Conservation (phyloP, 2,113 vertebrate genomes). For the Centropus unirufus region DNA sequence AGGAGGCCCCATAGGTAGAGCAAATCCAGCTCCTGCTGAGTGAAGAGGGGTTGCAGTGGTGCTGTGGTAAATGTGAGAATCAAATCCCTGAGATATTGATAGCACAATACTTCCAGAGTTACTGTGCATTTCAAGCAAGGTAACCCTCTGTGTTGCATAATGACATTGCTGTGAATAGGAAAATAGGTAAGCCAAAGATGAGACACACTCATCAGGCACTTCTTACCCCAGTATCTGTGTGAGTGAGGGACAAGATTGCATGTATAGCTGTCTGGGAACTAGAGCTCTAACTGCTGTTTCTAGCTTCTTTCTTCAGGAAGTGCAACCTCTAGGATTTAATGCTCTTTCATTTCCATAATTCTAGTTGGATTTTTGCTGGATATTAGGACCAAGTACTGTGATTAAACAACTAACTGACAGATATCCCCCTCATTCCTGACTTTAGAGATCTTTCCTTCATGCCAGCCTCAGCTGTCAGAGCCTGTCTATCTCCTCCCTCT, state of each 20-base stretch:
- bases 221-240: not conserved
- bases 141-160: not conserved
- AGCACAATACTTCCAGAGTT: not conserved
- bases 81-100: not conserved
- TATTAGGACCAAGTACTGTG: not conserved
- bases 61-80: not conserved
- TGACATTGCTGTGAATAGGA: not conserved
- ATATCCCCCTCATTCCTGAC: not conserved
- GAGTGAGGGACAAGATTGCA: not conserved
- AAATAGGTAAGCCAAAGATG: not conserved
- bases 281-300: not conserved
- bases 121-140: not conserved
- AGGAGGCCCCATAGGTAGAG: fast-evolving
- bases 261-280: not conserved
- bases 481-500: not conserved
- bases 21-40: not conserved
- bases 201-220: fast-evolving
- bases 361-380: not conserved
- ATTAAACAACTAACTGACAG: not conserved
- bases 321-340: not conserved
- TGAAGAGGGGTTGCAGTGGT: not conserved
- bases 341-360: not conserved
- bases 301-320: not conserved
- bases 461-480: not conserved
- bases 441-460: not conserved